Percentiles rank a stretch among this genome's conserved stretches.
These are phyloP conservation scores for Daubentonia madagascariensis DNA, from an alignment of 2,113 vertebrate species.

Conservation along the genomic window DNA sequence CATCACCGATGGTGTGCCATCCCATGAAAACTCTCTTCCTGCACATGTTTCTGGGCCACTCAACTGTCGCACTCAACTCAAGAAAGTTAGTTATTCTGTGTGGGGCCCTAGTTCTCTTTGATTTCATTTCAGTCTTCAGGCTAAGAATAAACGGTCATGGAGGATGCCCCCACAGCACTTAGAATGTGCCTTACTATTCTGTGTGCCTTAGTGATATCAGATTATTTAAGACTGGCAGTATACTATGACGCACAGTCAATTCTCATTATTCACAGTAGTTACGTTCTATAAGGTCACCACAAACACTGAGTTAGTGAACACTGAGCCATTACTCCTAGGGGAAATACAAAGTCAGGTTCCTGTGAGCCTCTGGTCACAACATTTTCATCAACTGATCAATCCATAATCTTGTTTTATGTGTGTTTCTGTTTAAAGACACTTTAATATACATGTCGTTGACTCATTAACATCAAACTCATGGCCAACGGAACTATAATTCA, in stretches of 20 bases:
- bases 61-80: background rate
- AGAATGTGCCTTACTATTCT: no score
- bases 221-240: background rate
- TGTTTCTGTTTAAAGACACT: conserved; percentile 24
- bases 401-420: background rate
- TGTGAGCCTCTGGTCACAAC: background rate
- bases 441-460: background rate
- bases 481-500: background rate
- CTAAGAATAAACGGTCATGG: background rate
- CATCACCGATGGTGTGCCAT: background rate
- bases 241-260: background rate
- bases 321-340: background rate
- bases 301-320: background rate
- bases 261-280: background rate
- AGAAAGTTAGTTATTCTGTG: background rate
- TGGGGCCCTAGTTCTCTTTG: background rate
- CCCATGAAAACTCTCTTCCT: background rate
- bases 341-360: background rate
- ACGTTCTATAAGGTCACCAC: background rate
- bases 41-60: background rate
- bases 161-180: background rate
- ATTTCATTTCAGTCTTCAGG: background rate
- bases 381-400: background rate
- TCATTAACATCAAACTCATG: background rate
- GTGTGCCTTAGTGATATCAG: background rate